Conservation (phyloP, 2,113 vertebrate species). For the Thermophis baileyi region DNA sequence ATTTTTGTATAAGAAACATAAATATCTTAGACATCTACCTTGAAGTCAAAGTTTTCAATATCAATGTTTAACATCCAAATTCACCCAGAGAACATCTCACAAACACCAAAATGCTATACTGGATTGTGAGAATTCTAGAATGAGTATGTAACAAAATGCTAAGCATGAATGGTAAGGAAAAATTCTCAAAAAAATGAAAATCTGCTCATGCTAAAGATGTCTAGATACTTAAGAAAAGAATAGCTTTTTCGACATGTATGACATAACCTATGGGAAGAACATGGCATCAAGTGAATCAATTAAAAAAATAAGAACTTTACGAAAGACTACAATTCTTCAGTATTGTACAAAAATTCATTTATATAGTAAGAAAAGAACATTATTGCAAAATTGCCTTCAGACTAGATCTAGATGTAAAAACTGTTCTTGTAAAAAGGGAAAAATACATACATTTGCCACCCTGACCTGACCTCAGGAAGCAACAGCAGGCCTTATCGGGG, state of each 20-base stretch:
- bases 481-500: background rate
- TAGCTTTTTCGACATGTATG: background rate
- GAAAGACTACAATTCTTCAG: background rate
- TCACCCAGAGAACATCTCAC: background rate
- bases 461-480: background rate
- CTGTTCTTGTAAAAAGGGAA: background rate
- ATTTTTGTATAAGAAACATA: background rate
- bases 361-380: background rate
- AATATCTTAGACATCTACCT: background rate
- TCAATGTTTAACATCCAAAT: background rate
- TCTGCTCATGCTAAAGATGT: background rate
- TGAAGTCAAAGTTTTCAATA: background rate
- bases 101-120: background rate
- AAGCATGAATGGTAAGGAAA: background rate
- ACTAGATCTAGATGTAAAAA: background rate
- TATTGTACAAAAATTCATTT: background rate
- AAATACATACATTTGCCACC: background rate
- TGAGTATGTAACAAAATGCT: background rate
- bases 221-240: background rate
- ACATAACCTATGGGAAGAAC: background rate
- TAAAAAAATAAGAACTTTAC: background rate
- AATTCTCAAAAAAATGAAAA: background rate
- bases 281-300: background rate
- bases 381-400: background rate
- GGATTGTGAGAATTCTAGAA: background rate